Evolutionary conservation across 2,888 invertebrate genomes (phyloP).

Genomic region (Tridacna crocea): DNA sequence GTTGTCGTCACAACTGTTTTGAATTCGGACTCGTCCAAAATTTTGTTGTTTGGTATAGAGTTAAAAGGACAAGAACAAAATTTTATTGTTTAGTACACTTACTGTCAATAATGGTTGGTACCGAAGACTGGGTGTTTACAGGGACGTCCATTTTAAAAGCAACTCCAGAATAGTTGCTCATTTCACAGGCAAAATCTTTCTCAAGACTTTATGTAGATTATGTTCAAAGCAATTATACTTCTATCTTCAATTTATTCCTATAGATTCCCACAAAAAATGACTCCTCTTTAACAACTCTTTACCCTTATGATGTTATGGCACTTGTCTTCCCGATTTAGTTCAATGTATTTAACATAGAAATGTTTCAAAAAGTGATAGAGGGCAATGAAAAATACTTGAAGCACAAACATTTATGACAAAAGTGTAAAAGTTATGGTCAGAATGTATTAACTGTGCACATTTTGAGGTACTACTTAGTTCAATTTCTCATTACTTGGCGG

Average conservation of each 20-base stretch:
- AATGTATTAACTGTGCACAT: not conserved
- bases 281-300: no score
- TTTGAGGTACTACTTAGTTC: not conserved
- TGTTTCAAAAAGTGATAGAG: conserved; percentile 1
- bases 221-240: no score
- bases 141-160: not conserved
- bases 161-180: not conserved
- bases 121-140: not conserved
- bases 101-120: not conserved
- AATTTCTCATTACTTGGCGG: not conserved
- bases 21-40: no score
- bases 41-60: no score
- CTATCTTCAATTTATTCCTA: no score
- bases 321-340: not conserved
- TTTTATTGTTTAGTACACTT: no score
- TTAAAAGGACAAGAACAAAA: no score
- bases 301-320: no score
- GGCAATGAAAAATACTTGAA: not conserved
- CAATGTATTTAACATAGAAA: not conserved
- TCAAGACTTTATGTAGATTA: no score
- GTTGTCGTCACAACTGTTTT: no score
- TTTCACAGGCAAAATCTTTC: no score
- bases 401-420: not conserved
- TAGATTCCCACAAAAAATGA: no score
- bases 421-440: not conserved